Base-by-base conservation (phyloP, 2,888 invertebrate species). In the Eurytoma californica region DNA sequence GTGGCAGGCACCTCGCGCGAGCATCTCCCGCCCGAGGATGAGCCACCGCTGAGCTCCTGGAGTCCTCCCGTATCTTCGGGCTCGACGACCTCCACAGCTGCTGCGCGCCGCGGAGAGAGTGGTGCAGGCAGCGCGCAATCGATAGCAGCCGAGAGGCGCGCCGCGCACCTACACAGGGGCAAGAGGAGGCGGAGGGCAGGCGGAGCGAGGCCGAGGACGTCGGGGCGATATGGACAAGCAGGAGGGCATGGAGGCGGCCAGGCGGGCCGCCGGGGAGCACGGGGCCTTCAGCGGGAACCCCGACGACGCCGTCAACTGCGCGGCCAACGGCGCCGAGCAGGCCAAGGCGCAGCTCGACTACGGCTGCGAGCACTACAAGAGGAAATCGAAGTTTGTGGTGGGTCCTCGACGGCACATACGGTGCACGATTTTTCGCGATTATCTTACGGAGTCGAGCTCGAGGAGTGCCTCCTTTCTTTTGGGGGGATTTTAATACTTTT, bases 311-410 rank as follows among this genome's bases (percentile, higher is more conserved):
- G 66, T 61, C 1, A 68, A 65, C 1, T 67, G 63, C 14, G 20
- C n/a, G 28, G 78, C 79, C 28, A 83, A 67, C 20, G 47, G 20
- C n/a, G 76, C 77, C 28, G 83, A 84, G 18, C 69, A 83, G 49
- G 77, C 68, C 70, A 83, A 85, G 39, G 80, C 81, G 39, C 87
- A 88, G 70, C 85, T 86, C 66, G 83, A 83, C 80, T 89, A 88
- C 79, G 96, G 96, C 79, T 96, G 96, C 91, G 93, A 94, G 84
- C 96, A 96, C 91, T 96, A 96, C 88, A 95, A 95, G 89, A 92
- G 96, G 86, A 94, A 95, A 89, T 95, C 95, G 68, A 95, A 96
- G 91, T 95, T 96, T 91, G 95, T 96, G 73, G 81, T 82, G 28
- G 69, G 80, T 24, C 16, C 57, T 47, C 47, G 20, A 9, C 9